Evolutionary conservation across 2,797 vertebrate species (phyloP).

Genomic region (Dendrocincla tyrannina): DNA sequence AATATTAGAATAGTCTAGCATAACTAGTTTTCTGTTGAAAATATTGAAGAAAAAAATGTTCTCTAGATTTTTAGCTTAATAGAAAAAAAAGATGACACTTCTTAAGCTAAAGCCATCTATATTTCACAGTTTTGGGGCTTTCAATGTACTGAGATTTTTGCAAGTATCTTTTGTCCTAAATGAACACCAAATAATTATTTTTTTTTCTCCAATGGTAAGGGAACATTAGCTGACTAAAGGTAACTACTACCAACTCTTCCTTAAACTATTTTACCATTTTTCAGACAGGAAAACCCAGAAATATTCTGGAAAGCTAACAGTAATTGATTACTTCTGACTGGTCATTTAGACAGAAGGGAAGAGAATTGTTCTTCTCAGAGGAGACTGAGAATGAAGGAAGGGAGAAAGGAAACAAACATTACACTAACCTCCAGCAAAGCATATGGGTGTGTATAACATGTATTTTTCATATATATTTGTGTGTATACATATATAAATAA

Average conservation of each 20-base stretch:
- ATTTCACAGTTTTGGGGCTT: background rate
- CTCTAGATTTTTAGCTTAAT: conserved; percentile 7
- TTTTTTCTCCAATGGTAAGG: background rate
- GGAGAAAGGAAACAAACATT: background rate
- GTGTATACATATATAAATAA: too few relatives aligned
- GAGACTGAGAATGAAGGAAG: background rate
- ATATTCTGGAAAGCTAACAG: background rate
- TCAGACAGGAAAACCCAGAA: background rate
- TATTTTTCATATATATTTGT: background rate
- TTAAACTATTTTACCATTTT: background rate
- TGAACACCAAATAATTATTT: background rate
- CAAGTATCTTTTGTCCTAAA: background rate
- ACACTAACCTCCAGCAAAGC: background rate
- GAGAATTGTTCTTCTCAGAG: background rate
- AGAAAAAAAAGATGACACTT: conserved; percentile 26
- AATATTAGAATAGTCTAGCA: conserved; percentile 36
- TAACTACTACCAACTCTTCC: background rate
- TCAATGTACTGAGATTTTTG: background rate
- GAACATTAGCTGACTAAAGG: background rate
- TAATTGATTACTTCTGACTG: background rate
- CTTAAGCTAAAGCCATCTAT: background rate
- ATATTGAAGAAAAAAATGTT: background rate
- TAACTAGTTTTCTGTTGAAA: conserved; percentile 55
- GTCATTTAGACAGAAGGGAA: background rate
- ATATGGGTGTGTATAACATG: background rate